Conservation (phyloP, 2,113 vertebrate genomes). For the Thalassoma bifasciatum region DNA sequence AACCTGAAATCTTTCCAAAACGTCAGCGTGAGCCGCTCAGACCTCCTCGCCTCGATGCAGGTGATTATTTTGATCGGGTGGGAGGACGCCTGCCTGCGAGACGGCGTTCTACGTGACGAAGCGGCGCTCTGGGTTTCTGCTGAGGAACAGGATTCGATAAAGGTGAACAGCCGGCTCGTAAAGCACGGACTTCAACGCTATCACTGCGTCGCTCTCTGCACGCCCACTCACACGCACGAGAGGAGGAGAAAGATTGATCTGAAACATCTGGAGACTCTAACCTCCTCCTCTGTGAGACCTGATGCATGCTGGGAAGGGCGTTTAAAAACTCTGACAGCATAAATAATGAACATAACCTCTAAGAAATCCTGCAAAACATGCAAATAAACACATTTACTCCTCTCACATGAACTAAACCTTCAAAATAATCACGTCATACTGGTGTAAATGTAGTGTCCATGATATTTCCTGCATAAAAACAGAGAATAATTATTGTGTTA, state of each 20-base stretch:
- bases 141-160: conserved; percentile 44
- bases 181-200: conserved; percentile 53
- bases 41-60: conserved; percentile 10
- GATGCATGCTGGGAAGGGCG: background rate
- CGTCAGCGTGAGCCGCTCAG: conserved; percentile 5
- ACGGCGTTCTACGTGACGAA: conserved; percentile 40
- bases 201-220: conserved; percentile 48
- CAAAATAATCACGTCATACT: too few species aligned
- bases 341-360: too few species aligned
- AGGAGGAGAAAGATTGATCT: too few species aligned
- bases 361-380: too few species aligned
- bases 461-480: too few species aligned
- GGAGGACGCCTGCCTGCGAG: conserved; percentile 25
- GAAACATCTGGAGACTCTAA: too few species aligned
- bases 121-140: conserved; percentile 12
- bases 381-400: too few species aligned
- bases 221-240: conserved; percentile 26
- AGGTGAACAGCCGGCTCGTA: conserved; percentile 38
- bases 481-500: too few species aligned
- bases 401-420: too few species aligned
- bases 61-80: conserved; percentile 38
- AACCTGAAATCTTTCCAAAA: conserved; percentile 38
- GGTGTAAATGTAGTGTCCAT: too few species aligned
- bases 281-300: background rate
- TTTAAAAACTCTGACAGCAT: too few species aligned